Conservation (phyloP, 2,888 invertebrate genomes). For the Caenorhabditis sp. region DNA sequence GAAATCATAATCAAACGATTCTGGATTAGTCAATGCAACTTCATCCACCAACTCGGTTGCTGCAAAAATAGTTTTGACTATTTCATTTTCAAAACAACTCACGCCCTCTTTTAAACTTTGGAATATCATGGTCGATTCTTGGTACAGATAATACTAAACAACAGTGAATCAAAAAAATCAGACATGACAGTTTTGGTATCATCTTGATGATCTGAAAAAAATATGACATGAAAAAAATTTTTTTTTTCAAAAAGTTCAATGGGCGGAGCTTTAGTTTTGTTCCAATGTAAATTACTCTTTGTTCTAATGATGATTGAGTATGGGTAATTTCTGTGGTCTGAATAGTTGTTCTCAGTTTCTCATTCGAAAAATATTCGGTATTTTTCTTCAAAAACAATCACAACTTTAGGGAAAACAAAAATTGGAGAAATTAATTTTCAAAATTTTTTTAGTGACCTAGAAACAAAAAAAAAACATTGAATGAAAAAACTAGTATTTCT, state of each 20-base stretch:
- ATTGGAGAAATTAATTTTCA: not conserved
- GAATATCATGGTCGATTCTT: constrained; percentile 24
- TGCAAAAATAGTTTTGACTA: constrained; percentile 19
- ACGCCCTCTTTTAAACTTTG: constrained; percentile 46
- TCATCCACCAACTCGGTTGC: constrained; percentile 42
- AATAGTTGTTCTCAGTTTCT: too few relatives aligned
- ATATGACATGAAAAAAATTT: not conserved
- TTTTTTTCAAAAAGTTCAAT: not conserved
- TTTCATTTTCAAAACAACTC: constrained; percentile 6
- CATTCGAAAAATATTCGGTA: too few relatives aligned
- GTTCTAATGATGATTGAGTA: not conserved
- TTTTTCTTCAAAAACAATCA: too few relatives aligned
- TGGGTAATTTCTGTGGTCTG: too few relatives aligned
- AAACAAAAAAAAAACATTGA: not conserved
- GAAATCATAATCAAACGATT: constrained; percentile 54
- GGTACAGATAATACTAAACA: not conserved
- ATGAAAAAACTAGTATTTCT: not conserved
- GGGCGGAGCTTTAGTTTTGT: not conserved
- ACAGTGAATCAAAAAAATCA: not conserved
- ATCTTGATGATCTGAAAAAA: not conserved
- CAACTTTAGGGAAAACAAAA: not conserved
- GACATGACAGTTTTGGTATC: not conserved
- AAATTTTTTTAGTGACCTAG: not conserved
- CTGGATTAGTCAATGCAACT: constrained; percentile 47
- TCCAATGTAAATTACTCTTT: not conserved